Percentiles rank a stretch among this genome's conserved stretches.
Evolutionary conservation across 1,140 invertebrate species (phyloP).

Genomic region (Yoshiicerus persimilis): DNA sequence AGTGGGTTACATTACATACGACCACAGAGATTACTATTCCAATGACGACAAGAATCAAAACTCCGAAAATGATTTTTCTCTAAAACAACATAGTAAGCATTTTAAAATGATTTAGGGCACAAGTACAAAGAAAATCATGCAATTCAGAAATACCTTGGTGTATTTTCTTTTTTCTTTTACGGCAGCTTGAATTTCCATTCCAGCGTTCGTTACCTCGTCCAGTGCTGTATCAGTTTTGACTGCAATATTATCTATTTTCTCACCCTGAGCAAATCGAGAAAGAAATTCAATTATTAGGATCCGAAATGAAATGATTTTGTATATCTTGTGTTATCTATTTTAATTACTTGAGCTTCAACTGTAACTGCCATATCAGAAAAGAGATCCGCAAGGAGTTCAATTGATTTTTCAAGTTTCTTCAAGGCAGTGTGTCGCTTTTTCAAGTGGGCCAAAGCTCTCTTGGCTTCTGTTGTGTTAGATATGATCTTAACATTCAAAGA

Average conservation of each 20-base stretch:
- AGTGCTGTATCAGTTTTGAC: background rate
- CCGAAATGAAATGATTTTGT: too few relatives aligned
- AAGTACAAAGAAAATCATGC: background rate
- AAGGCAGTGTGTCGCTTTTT: constrained; percentile 80
- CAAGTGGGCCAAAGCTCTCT: constrained; percentile 75
- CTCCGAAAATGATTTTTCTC: background rate
- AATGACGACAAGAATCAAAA: background rate
- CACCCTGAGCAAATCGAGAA: background rate
- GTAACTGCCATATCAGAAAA: constrained; percentile 68
- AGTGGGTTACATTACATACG: background rate
- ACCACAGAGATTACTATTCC: background rate
- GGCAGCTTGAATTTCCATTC: background rate
- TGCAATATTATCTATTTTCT: background rate
- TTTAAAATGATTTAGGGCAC: background rate
- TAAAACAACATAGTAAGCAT: background rate
- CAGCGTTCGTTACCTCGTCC: background rate
- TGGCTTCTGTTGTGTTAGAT: constrained; percentile 71
- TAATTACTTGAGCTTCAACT: constrained; percentile 38
- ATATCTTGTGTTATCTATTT: too few relatives aligned
- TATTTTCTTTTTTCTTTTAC: background rate
- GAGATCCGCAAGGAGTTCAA: constrained; percentile 77
- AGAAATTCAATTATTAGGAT: background rate
- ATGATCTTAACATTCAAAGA: background rate
- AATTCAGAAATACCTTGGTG: background rate
- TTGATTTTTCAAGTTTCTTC: constrained; percentile 76